Conservation (phyloP, 53 echinoderm and acorn worm genomes). For the Mesocentrotus franciscanus region DNA sequence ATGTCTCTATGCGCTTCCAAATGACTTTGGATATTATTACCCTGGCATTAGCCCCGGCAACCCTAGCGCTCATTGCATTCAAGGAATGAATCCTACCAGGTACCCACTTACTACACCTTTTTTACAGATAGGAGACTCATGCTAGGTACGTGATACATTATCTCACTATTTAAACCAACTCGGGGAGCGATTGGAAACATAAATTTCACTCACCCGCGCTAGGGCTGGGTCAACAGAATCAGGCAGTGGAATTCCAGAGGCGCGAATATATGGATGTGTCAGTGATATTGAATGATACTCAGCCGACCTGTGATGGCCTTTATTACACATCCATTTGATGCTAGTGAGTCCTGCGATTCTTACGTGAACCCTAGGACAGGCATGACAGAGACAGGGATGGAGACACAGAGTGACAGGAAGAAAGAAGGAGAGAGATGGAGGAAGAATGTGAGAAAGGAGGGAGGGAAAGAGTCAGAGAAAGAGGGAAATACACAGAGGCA, state of each 20-base stretch:
- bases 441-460: background rate
- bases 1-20: too few species aligned
- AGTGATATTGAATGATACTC: background rate
- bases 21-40: too few species aligned
- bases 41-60: too few species aligned
- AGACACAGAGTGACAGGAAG: background rate
- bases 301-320: constrained; percentile 36
- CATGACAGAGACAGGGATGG: background rate
- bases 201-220: constrained; percentile 49
- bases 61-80: too few species aligned
- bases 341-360: background rate
- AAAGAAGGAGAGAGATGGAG: background rate
- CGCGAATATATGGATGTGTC: background rate
- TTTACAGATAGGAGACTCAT: background rate
- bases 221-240: constrained; percentile 14
- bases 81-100: too few species aligned
- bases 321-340: constrained; percentile 35
- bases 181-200: constrained; percentile 41
- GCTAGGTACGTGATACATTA: background rate
- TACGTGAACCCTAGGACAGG: background rate
- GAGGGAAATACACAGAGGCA: background rate
- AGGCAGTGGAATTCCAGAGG: constrained; percentile 13
- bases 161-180: background rate
- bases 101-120: too few species aligned
- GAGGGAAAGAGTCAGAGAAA: background rate